Evolutionary conservation across 2,113 vertebrate genomes (phyloP).

Genomic region (Gymnogyps californianus): DNA sequence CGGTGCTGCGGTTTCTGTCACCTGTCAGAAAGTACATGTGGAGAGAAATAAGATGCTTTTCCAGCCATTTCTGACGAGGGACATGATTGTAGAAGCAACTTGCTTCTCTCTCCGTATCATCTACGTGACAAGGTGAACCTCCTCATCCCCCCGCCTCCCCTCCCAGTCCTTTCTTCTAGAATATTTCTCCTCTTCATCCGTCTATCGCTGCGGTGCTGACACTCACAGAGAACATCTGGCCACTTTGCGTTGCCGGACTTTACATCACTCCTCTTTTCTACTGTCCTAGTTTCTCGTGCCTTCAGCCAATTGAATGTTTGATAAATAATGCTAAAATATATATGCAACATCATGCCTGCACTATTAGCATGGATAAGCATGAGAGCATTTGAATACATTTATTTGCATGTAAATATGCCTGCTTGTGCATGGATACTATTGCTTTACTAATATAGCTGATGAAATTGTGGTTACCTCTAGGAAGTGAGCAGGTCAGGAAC

Average conservation of each 20-base stretch:
- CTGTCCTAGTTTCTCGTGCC: background rate
- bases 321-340: background rate
- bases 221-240: background rate
- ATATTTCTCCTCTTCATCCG: background rate
- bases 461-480: background rate
- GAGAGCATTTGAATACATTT: background rate
- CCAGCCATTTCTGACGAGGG: background rate
- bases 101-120: background rate
- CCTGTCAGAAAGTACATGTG: background rate
- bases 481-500: background rate
- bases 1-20: background rate
- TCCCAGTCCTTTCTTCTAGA: background rate
- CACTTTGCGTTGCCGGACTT: background rate
- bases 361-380: background rate
- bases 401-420: background rate
- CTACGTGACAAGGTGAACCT: fast-evolving
- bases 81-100: background rate
- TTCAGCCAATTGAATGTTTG: background rate
- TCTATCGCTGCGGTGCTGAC: fast-evolving
- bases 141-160: background rate
- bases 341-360: background rate
- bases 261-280: background rate
- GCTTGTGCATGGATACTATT: background rate
- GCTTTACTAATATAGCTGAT: background rate
- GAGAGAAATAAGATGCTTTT: background rate